Conservation (phyloP, 2,888 invertebrate genomes). For the Polymixis lichenea region DNA sequence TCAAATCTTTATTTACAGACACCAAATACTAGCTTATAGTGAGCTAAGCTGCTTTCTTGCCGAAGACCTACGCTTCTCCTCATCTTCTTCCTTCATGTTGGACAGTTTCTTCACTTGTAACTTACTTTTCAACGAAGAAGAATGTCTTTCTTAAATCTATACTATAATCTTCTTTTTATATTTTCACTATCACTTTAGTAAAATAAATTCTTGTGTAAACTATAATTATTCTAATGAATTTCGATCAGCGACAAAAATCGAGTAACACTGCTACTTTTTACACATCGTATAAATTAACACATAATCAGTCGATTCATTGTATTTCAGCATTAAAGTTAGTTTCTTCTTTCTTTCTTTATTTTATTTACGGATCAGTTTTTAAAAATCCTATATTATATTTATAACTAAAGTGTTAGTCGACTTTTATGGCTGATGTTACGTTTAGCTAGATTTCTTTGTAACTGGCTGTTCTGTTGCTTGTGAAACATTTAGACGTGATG, state of each 20-base stretch:
- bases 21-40: constrained; percentile 35
- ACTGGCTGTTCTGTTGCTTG: background rate
- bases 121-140: constrained; percentile 9
- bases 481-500: background rate
- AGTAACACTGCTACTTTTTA: background rate
- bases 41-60: constrained; percentile 33
- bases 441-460: background rate
- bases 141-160: constrained; percentile 7
- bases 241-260: background rate
- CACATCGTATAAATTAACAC: no score
- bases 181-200: background rate
- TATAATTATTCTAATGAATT: background rate
- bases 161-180: background rate
- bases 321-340: background rate
- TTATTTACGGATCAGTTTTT: background rate
- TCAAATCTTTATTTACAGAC: constrained; percentile 35
- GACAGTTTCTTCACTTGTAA: constrained; percentile 32
- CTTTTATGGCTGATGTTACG: background rate
- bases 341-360: background rate
- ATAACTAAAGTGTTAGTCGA: background rate
- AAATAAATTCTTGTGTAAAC: background rate
- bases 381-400: background rate
- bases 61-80: constrained; percentile 39
- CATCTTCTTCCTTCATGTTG: constrained; percentile 18
- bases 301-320: background rate